Evolutionary conservation across 1,140 invertebrate genomes (phyloP).

Genomic region (Ceratitis capitata): DNA sequence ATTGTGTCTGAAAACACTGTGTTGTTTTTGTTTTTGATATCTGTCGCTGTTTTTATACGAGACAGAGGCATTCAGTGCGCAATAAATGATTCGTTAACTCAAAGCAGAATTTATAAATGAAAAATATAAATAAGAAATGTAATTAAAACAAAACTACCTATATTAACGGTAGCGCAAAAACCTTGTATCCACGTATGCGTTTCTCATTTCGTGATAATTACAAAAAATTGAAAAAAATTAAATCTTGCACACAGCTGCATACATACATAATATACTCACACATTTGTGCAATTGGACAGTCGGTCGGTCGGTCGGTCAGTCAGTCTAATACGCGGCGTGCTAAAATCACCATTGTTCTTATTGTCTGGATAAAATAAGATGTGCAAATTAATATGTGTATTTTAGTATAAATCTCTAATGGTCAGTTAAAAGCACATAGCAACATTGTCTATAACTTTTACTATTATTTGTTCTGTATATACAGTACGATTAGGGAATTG

Average conservation of each 20-base stretch:
- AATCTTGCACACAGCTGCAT: neutral
- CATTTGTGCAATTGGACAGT: neutral
- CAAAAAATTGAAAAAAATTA: neutral
- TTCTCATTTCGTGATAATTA: neutral
- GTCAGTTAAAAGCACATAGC: neutral
- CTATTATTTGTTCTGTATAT: no score
- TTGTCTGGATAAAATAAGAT: neutral
- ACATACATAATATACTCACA: no score
- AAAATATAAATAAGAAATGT: neutral
- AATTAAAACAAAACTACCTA: neutral
- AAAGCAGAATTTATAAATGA: neutral
- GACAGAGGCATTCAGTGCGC: constrained; percentile 11
- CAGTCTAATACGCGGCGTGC: neutral
- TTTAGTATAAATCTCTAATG: neutral
- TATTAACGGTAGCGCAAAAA: neutral
- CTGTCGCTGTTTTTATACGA: neutral
- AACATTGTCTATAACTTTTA: neutral
- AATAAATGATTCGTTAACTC: neutral
- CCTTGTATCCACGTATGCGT: neutral
- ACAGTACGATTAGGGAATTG: neutral
- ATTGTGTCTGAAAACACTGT: constrained; percentile 46
- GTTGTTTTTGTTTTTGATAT: constrained; percentile 45
- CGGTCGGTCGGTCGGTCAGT: neutral
- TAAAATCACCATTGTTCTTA: neutral
- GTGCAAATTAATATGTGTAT: neutral